These are phyloP conservation scores for Agrotis exclamationis DNA, from an alignment of 2,888 invertebrate species.

Conservation along the genomic window DNA sequence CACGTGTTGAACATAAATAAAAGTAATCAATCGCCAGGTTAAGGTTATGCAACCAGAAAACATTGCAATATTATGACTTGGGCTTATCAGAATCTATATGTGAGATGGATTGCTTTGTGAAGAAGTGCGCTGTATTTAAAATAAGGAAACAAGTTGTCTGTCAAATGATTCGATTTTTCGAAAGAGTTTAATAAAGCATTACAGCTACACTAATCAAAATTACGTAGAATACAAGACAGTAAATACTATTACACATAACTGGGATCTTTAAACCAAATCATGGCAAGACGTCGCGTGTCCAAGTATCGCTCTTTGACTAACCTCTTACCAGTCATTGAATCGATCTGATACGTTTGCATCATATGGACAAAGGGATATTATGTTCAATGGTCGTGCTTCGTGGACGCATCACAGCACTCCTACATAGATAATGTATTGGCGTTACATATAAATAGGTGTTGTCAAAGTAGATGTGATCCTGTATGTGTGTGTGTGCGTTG, in stretches of 20 bases:
- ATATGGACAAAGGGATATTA: constrained; percentile 74
- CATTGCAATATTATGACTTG: constrained; percentile 10
- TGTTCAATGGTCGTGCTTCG: constrained; percentile 60
- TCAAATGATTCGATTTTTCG: too few species aligned
- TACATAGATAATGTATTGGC: constrained; percentile 64
- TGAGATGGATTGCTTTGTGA: constrained; percentile 14
- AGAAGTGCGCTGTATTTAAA: not conserved
- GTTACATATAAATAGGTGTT: constrained; percentile 67
- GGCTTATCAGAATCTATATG: constrained; percentile 20
- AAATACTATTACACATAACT: too few species aligned
- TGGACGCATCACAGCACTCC: constrained; percentile 69
- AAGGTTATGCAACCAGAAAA: constrained; percentile 42
- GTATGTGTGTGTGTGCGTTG: constrained; percentile 57
- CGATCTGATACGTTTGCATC: constrained; percentile 61
- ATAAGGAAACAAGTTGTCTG: not conserved
- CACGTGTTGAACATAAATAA: constrained; percentile 51
- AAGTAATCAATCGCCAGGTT: constrained; percentile 43
- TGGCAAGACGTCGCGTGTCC: not conserved
- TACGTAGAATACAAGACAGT: too few species aligned
- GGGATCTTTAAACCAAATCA: not conserved
- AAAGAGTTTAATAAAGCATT: too few species aligned
- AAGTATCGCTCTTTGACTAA: not conserved
- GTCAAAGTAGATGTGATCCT: constrained; percentile 62
- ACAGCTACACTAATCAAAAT: too few species aligned
- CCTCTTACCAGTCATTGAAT: constrained; percentile 35